These are phyloP conservation scores for Lithophane semibrunnea DNA, from an alignment of 2,888 invertebrate species.

Conservation along the genomic window DNA sequence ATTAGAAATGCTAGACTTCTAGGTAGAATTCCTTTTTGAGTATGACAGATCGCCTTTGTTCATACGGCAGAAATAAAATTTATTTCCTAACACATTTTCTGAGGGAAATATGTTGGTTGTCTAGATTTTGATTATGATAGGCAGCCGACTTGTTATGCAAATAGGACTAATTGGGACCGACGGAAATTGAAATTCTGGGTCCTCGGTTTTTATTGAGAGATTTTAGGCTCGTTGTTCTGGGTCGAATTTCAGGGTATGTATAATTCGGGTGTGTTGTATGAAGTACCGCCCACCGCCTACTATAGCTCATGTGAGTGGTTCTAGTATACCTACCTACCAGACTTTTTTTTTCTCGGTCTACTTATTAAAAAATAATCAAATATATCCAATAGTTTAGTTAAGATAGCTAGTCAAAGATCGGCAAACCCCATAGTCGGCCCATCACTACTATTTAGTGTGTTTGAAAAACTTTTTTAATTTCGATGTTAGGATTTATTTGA, in stretches of 20 bases:
- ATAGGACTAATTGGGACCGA: constrained; percentile 38
- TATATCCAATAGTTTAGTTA: too few relatives aligned
- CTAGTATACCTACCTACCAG: neutral
- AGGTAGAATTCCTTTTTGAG: constrained; percentile 76
- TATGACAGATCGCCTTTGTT: constrained; percentile 76
- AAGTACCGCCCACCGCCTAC: neutral
- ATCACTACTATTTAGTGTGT: too few relatives aligned
- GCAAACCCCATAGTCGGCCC: too few relatives aligned
- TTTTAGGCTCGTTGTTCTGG: constrained; percentile 19
- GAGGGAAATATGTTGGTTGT: constrained; percentile 29
- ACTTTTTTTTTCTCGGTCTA: too few relatives aligned
- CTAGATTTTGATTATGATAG: constrained; percentile 59
- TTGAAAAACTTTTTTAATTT: too few relatives aligned
- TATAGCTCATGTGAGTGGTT: too few relatives aligned
- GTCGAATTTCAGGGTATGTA: neutral
- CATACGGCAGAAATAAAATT: constrained; percentile 44
- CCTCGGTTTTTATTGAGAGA: constrained; percentile 28
- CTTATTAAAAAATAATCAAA: too few relatives aligned
- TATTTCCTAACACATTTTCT: constrained; percentile 50
- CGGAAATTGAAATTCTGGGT: constrained; percentile 46
- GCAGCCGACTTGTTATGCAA: constrained; percentile 48
- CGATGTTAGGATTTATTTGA: too few relatives aligned
- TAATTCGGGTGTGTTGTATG: neutral
- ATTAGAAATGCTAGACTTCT: constrained; percentile 68
- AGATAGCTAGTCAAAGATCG: too few relatives aligned